A percentile compares a stretch with the other conserved stretches of the same genome.
phyloP scores from a whole-genome alignment of 2,888 invertebrate genomes.

The Drosophila ezoana region DNA sequence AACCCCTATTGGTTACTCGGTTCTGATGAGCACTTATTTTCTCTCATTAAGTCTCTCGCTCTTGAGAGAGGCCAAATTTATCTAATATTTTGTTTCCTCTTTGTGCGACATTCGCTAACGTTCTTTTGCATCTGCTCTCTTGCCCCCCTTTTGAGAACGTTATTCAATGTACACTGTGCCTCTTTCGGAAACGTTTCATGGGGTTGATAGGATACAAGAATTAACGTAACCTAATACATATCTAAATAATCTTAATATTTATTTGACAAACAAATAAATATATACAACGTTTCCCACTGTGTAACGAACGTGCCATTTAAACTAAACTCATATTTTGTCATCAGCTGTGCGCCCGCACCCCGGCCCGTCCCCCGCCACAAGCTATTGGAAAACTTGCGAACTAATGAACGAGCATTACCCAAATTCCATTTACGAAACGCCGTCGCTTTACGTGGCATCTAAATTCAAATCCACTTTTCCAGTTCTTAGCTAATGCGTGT shows the following conservation, averaged over 20 bases:
- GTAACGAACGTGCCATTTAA: conserved; percentile 55
- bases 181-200: no score
- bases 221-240: no score
- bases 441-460: conserved; percentile 34
- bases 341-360: conserved; percentile 39
- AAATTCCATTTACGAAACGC: conserved; percentile 59
- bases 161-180: no score
- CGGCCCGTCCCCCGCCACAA: no score
- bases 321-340: conserved; percentile 58
- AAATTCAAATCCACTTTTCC: conserved; percentile 35
- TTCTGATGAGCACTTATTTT: no score
- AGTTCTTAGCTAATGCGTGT: conserved; percentile 43
- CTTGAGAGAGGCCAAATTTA: no score
- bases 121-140: neutral
- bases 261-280: no score
- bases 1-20: no score
- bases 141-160: no score
- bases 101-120: neutral
- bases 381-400: conserved; percentile 58
- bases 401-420: conserved; percentile 66
- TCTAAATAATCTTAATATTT: no score
- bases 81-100: neutral
- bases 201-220: no score
- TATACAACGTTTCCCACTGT: conserved; percentile 37
- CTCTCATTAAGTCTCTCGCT: no score